Evolutionary conservation across 2,797 vertebrate genomes (phyloP).

Genomic region (Galago senegalensis): DNA sequence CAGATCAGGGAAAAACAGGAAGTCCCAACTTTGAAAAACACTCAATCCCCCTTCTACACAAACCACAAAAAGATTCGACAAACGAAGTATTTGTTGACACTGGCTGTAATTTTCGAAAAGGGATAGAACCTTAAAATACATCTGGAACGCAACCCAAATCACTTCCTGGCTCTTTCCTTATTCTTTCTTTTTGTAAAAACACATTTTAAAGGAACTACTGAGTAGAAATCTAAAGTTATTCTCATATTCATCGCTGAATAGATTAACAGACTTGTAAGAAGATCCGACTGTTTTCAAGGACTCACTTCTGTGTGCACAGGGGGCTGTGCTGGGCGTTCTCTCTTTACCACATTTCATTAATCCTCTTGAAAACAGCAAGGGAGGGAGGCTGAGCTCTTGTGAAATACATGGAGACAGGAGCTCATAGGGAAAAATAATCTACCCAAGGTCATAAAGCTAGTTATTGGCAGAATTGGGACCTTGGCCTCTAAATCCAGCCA

Average conservation of each 20-base stretch:
- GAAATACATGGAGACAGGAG: background rate
- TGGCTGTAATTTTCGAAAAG: slow-evolving; percentile 73
- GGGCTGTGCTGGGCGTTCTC: background rate
- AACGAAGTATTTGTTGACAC: slow-evolving; percentile 79
- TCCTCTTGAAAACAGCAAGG: background rate
- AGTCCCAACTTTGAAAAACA: slow-evolving; percentile 77
- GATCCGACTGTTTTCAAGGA: background rate
- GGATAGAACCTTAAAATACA: slow-evolving; percentile 75
- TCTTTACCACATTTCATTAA: background rate
- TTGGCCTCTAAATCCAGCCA: background rate
- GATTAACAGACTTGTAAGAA: background rate
- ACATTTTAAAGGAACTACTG: slow-evolving; percentile 40
- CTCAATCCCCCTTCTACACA: slow-evolving; percentile 72
- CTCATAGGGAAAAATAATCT: background rate
- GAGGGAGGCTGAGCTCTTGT: background rate
- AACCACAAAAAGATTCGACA: slow-evolving; percentile 83
- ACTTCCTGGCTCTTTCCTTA: slow-evolving; percentile 25
- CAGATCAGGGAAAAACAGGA: slow-evolving; percentile 83
- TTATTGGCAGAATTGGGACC: background rate
- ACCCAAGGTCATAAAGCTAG: background rate
- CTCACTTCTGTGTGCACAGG: background rate
- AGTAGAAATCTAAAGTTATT: slow-evolving; percentile 8
- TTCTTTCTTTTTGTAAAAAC: slow-evolving; percentile 54
- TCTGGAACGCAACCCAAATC: slow-evolving; percentile 68
- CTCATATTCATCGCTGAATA: background rate